A percentile compares a stretch with the other conserved stretches of the same genome.
Evolutionary conservation across 2,888 invertebrate species (phyloP).

Genomic region (Leucozona laternaria): DNA sequence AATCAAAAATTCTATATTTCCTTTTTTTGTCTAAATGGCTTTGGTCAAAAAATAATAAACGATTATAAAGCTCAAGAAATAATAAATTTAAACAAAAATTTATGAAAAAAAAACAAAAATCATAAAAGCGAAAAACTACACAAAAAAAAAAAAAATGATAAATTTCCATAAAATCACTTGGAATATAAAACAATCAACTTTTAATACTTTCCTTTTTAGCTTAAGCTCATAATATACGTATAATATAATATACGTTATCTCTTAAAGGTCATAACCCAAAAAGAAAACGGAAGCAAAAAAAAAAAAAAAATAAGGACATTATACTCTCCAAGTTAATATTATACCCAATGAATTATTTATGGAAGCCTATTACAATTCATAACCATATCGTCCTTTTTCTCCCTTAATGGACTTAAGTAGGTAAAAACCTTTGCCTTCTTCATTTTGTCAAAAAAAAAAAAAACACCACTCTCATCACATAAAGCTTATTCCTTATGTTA

Average conservation of each 20-base stretch:
- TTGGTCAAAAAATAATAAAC: background rate
- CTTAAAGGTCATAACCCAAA: constrained; percentile 23
- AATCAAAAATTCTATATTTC: background rate
- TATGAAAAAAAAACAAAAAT: background rate
- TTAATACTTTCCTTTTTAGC: constrained; percentile 4
- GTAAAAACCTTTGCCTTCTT: background rate
- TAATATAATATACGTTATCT: background rate
- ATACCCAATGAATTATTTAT: constrained; percentile 68
- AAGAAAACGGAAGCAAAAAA: background rate
- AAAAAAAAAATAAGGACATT: constrained; percentile 18
- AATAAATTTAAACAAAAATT: background rate
- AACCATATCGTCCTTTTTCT: constrained; percentile 48
- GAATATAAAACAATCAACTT: constrained; percentile 30
- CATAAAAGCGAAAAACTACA: background rate
- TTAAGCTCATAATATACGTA: constrained; percentile 14
- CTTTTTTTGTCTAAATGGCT: background rate
- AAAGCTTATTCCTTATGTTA: constrained; percentile 58
- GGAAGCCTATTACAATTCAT: constrained; percentile 65
- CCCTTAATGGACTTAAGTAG: constrained; percentile 49
- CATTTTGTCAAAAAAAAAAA: constrained; percentile 3
- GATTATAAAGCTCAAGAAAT: background rate
- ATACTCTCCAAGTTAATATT: constrained; percentile 40
- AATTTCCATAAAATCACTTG: constrained; percentile 18
- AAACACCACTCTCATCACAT: constrained; percentile 36
- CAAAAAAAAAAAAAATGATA: background rate